A percentile compares a stretch with the other conserved stretches of the same genome.
These are phyloP conservation scores for Trissonchulus sp. DNA, from an alignment of 2,888 invertebrate species.

Conservation along the genomic window DNA sequence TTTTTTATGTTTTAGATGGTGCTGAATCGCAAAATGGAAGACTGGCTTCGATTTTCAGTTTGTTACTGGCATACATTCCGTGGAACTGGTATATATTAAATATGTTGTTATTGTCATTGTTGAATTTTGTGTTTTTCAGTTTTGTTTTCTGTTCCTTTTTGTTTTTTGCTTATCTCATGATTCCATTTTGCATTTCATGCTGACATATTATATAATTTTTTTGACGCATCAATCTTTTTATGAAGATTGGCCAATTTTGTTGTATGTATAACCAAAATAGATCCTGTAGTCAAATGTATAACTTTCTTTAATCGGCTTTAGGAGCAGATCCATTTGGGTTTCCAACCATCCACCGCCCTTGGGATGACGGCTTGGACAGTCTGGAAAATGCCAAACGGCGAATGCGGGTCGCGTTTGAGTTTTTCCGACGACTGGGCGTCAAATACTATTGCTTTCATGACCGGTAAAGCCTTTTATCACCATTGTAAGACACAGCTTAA, in stretches of 20 bases:
- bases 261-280: no score
- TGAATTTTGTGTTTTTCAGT: no score
- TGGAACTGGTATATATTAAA: constrained; percentile 51
- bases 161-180: no score
- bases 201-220: no score
- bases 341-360: constrained; percentile 56
- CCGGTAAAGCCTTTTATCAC: constrained; percentile 50
- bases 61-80: constrained; percentile 60
- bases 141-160: no score
- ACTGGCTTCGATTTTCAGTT: constrained; percentile 63
- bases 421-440: constrained; percentile 61
- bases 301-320: no score
- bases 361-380: constrained; percentile 61
- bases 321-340: constrained; percentile 57
- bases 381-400: constrained; percentile 62
- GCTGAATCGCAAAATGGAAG: constrained; percentile 62
- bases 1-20: constrained; percentile 54
- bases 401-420: constrained; percentile 62
- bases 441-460: constrained; percentile 65
- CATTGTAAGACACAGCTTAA: no score
- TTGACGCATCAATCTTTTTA: no score
- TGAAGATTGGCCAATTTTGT: no score
- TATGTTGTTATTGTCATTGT: no score
- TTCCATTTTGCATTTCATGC: no score
- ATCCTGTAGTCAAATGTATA: no score